Base-by-base conservation (phyloP, 35 echinoderm and acorn worm species). In the Apostichopus japonicus region DNA sequence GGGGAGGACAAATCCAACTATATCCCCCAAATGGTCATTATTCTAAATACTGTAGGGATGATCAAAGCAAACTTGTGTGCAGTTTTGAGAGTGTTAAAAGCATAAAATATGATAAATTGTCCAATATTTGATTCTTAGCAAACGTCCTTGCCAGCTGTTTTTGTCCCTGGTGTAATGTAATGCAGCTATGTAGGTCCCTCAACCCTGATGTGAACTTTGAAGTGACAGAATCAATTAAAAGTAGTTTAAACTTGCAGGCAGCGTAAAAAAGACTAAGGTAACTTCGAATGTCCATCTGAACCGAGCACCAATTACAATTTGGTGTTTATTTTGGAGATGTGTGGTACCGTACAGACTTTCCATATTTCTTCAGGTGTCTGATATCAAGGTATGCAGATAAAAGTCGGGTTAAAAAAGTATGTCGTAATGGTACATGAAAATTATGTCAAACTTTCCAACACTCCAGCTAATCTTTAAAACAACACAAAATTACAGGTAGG, bases 121-220 rank as follows among this genome's bases (percentile, higher is more conserved):
- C 63, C 0, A 67, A 11, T 67, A 67, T 67, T 19, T 8, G 19
- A 67, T 10, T 8, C 11, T 67, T 15, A 67, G 63, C 11, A 19
- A 67, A 10, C 14, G 33, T 83, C 54, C 24, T 83, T 83, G 25
- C 44, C 79, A 83, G 79, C 79, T 83, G 79, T 83, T 83, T 67
- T 83, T n/a, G 79, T 83, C 79, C 79, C 79, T 54, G 33, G 79
- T 83, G 79, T 83, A 83, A 83, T 83, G 79, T 54, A 54, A n/a
- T 16, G 33, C 79, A 17, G 13, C 79, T 83, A 17, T 52, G 25
- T 54, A 83, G 79, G 79, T 54, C 79, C 79, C 15, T 13, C 79
- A 16, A 54, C 79, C 54, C 63, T 67, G 63, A 67, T 15, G 6
- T 67, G 63, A 67, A 67, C 63, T 67, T 67, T 67, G 63, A 67